Evolutionary conservation across 2,113 vertebrate species (phyloP).

Genomic region (Eupsittula cactorum): DNA sequence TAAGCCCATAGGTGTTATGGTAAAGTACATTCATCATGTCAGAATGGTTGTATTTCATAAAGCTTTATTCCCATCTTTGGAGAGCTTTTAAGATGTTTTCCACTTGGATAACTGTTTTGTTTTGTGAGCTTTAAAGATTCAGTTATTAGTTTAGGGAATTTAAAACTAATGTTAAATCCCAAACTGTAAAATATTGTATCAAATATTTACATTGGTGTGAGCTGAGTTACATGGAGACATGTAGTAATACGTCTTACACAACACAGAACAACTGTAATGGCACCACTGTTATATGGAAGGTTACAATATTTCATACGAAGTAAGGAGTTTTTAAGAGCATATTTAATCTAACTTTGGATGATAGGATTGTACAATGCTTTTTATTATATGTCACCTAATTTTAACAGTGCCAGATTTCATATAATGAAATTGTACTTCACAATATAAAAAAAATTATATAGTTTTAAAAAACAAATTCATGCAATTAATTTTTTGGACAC

Average conservation of each 20-base stretch:
- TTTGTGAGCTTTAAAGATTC: conserved; percentile 65
- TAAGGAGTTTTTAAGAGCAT: neutral
- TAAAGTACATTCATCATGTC: conserved; percentile 68
- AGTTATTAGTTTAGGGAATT: conserved; percentile 64
- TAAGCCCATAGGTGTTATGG: conserved; percentile 66
- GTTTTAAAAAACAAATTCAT: neutral
- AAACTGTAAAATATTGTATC: conserved; percentile 55
- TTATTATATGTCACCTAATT: neutral
- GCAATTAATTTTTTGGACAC: neutral
- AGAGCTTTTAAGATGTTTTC: conserved; percentile 77
- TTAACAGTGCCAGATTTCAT: neutral
- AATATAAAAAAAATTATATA: neutral
- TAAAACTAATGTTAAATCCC: conserved; percentile 54
- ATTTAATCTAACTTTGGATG: neutral
- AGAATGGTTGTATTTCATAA: conserved; percentile 73
- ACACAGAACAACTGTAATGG: conserved; percentile 36
- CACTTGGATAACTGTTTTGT: conserved; percentile 64
- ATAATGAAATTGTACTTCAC: neutral
- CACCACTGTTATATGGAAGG: conserved; percentile 18
- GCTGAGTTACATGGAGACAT: conserved; percentile 41
- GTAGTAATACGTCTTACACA: conserved; percentile 37
- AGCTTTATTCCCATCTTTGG: conserved; percentile 65
- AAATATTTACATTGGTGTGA: conserved; percentile 60
- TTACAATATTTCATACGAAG: conserved; percentile 1
- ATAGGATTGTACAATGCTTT: neutral